Evolutionary conservation across 92 coral and sea anemone genomes (phyloP), one percentile per base, ranked within the genome.

Genomic region (Epizoanthus ramosus): DNA sequence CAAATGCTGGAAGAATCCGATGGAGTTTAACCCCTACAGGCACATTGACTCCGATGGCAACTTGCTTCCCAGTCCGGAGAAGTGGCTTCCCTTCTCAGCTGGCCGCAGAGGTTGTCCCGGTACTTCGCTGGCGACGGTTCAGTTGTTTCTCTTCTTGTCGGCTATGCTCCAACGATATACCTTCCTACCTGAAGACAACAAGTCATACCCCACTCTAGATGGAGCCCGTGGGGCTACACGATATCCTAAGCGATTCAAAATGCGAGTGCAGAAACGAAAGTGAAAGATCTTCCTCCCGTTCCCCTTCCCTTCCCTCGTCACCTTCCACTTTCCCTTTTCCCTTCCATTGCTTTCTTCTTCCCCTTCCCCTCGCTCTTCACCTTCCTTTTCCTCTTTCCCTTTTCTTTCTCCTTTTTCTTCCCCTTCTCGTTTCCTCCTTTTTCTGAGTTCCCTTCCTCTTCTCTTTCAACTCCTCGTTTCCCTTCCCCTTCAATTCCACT

Each of bases 11-110:
- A 19, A 9, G 24, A 60, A 60, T 19, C 66, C 66, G 28, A 28
- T n/a, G 3, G 66, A 60, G 28, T 66, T 66, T 66, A 66, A 66
- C 71, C 71, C 71, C 21, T 66, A 66, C 41, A 66, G 71, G 71
- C 71, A 66, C 19, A 22, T 66, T 18, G 43, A 66, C 71, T 31
- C 71, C 71, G 71, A 66, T 14, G 71, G 71, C 16, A 15, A 6
- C 33, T 39, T 66, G 71, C 39, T 66, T 39, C 28, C 45, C 71
- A 17, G 33, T 66, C 33, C 25, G 5, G 71, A 66, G 16, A 66
- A 31, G 71, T 66, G 71, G 71, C 71, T 66, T 66, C 71, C 71
- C 45, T 25, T 66, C 33, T 66, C 71, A 66, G 71, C 47, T 6
- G 71, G 71, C 71, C 71, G 47, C 37, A 66, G 71, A 33, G 71